phyloP scores from a whole-genome alignment of 1,140 invertebrate species.

The Listronotus oregonensis region DNA sequence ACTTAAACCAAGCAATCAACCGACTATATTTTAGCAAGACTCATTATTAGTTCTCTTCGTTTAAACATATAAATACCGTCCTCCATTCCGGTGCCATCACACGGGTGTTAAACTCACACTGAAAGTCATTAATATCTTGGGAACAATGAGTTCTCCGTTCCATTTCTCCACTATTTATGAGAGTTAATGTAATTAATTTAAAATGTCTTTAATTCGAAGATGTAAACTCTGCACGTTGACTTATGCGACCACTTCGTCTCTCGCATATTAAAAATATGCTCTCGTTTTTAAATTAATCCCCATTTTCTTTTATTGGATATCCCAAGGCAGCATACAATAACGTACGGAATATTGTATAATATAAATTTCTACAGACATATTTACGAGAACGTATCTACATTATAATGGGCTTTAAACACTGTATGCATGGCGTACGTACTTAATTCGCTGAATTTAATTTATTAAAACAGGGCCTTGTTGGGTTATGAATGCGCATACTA shows the following conservation, averaged over 20 bases:
- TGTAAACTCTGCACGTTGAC: not conserved
- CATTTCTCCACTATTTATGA: not conserved
- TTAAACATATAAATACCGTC: too few species aligned
- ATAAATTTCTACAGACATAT: conserved; percentile 14
- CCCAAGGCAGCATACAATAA: conserved; percentile 10
- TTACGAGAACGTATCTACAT: conserved; percentile 14
- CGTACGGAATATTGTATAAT: conserved; percentile 7
- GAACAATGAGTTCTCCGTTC: too few species aligned
- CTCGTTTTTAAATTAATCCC: conserved; percentile 3
- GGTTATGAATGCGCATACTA: conserved; percentile 7
- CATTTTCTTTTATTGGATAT: not conserved
- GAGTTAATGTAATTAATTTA: too few species aligned
- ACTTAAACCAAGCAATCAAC: too few species aligned
- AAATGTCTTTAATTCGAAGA: not conserved
- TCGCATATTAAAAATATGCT: conserved; percentile 6
- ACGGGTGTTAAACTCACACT: too few species aligned
- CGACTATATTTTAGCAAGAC: too few species aligned
- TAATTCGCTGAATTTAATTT: conserved; percentile 16
- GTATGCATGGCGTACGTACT: conserved; percentile 6
- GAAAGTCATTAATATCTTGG: too few species aligned
- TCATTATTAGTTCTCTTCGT: too few species aligned
- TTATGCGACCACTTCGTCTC: not conserved
- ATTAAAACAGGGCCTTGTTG: conserved; percentile 5
- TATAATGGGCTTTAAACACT: conserved; percentile 9
- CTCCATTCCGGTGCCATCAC: too few species aligned